Conservation (phyloP, 2,113 vertebrate genomes). For the Microcebus ravelobensis region DNA sequence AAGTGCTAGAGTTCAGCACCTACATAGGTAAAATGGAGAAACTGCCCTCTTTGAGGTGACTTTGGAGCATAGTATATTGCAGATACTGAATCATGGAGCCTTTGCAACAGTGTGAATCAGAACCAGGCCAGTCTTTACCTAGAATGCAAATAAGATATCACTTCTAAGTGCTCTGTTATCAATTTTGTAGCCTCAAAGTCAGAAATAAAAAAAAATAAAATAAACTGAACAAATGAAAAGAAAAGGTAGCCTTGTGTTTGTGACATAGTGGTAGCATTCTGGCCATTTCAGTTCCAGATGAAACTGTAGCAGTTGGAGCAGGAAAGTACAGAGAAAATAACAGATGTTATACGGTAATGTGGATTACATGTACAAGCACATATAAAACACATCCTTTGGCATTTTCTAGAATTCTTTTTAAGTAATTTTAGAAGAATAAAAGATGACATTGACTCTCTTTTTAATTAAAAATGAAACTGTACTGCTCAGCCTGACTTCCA, state of each 20-base stretch:
- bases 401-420: not conserved
- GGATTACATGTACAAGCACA: not conserved
- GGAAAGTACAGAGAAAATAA: not conserved
- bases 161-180: not conserved
- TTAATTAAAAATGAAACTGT: not conserved
- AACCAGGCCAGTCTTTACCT: not conserved
- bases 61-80: not conserved
- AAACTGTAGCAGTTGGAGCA: not conserved
- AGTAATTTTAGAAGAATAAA: not conserved
- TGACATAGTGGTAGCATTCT: not conserved
- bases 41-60: not conserved
- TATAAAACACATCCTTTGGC: not conserved
- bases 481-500: not conserved
- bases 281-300: not conserved
- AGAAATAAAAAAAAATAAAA: too few relatives aligned
- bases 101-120: not conserved
- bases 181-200: not conserved
- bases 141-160: not conserved
- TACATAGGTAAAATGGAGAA: not conserved
- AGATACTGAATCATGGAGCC: not conserved
- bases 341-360: not conserved
- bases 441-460: not conserved
- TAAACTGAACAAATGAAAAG: too few relatives aligned
- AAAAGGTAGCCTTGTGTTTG: not conserved
- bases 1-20: not conserved